Evolutionary conservation across 2,797 vertebrate genomes (phyloP), one percentile per base, ranked within the genome.

Genomic region (Sebastes hubbsi): DNA sequence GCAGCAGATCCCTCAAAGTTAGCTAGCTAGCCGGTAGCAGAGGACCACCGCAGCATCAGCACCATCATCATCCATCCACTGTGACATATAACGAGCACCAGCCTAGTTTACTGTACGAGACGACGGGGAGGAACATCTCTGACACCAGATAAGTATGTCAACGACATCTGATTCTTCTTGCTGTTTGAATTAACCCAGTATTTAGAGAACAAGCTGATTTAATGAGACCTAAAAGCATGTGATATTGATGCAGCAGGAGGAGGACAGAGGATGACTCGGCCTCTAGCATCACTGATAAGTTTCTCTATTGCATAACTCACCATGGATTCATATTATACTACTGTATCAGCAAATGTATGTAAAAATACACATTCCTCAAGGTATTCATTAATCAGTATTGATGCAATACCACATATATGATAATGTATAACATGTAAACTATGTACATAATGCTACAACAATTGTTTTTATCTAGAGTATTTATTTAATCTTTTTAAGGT

Each of bases 1-100:
- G 90, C 85, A 84, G 6, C 93, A 78, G 9, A 63, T 32, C 18
- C 88, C 7, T 69, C 81, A 83, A 89, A 90, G 70, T 83, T 77
- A 87, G 92, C 90, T 77, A 59, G 83, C 34, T 83, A 87, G 78
- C 90, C 83, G 74, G 75, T 27, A 78, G 80, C 34, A 64, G 81
- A 70, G 49, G 81, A 70, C 36, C 36, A 70, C 55, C 75, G 72
- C 87, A 82, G 76, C 88, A 84, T 80, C 87, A 72, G 42, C 82
- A 78, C 30, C 84, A 66, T 3, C 56, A 78, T 34, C 84, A 66
- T 3, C 56, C 62, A 1, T 0, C 46, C 80, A 75, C 64, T 55
- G 78, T 86, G 78, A 65, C 81, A 55, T 86, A 38, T 85, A 42
- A 75, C 29, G 4, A 22, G 6, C 54, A 32, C 13, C 32, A 0